Evolutionary conservation across 2,797 vertebrate genomes (phyloP).

Genomic region (Gallirallus australis): DNA sequence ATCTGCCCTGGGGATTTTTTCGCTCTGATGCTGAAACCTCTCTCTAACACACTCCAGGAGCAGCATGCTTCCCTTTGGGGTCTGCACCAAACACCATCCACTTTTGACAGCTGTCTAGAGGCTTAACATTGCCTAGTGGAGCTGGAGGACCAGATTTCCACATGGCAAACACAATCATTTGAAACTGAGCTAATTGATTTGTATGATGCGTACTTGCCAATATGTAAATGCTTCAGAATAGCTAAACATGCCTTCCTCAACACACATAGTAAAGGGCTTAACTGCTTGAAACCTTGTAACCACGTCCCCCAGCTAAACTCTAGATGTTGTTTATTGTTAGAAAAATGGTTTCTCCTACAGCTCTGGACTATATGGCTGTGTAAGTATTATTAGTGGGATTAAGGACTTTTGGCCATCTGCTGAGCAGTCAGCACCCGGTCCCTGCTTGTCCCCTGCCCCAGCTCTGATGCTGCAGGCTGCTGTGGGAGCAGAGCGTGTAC

Average conservation of each 20-base stretch:
- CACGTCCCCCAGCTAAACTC: not conserved
- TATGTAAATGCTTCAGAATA: not conserved
- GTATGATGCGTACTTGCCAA: not conserved
- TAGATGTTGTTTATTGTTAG: not conserved
- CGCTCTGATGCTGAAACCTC: accelerated
- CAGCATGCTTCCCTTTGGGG: accelerated
- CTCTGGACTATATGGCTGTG: not conserved
- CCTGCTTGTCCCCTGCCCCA: not conserved
- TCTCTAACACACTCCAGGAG: not conserved
- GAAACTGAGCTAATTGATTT: not conserved
- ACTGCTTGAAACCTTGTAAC: not conserved
- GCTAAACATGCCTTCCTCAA: not conserved
- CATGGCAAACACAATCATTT: not conserved
- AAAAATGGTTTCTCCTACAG: not conserved
- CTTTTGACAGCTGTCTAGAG: not conserved
- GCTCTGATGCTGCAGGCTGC: not conserved
- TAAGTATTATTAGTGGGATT: not conserved
- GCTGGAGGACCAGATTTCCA: not conserved
- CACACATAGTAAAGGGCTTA: not conserved
- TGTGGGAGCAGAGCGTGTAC: accelerated
- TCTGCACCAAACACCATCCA: not conserved
- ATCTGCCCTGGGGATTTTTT: not conserved
- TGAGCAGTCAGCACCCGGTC: not conserved
- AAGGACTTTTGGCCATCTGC: not conserved
- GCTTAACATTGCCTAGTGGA: not conserved